phyloP scores from a whole-genome alignment of 2,888 invertebrate species.

The Scaptomyza caliginosa region DNA sequence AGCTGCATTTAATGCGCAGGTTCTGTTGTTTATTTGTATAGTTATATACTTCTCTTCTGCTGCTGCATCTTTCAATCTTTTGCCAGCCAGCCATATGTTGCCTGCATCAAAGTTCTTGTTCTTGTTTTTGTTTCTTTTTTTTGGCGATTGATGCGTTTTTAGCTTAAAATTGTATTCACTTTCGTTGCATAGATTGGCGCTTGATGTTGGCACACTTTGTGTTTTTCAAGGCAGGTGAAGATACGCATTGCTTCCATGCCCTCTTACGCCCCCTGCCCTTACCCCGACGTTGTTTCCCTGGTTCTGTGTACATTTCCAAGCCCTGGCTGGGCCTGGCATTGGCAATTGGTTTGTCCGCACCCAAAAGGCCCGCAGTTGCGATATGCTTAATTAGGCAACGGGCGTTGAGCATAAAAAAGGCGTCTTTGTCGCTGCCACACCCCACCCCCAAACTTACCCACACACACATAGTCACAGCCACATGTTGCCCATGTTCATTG shows the following conservation, averaged over 20 bases:
- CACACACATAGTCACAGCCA: slow-evolving; percentile 30
- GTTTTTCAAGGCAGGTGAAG: neutral
- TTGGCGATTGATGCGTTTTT: neutral
- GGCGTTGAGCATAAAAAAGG: slow-evolving; percentile 73
- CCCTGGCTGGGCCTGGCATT: neutral
- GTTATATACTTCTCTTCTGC: slow-evolving; percentile 28
- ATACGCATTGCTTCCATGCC: neutral
- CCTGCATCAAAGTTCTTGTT: slow-evolving; percentile 1
- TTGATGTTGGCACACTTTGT: neutral
- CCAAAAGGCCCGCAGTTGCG: slow-evolving; percentile 55
- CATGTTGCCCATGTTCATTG: slow-evolving; percentile 74
- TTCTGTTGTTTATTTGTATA: slow-evolving; percentile 55
- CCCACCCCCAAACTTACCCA: slow-evolving; percentile 42
- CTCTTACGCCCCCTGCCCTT: neutral
- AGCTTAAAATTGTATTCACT: neutral
- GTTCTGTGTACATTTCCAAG: neutral
- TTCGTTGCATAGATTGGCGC: neutral
- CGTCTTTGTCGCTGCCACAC: slow-evolving; percentile 76
- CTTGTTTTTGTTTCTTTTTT: neutral
- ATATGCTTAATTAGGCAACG: slow-evolving; percentile 77
- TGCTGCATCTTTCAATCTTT: slow-evolving; percentile 22
- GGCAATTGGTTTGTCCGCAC: slow-evolving; percentile 21
- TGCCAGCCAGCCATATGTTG: slow-evolving; percentile 28
- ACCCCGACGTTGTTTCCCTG: too few species aligned
- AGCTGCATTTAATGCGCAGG: slow-evolving; percentile 57